These are phyloP conservation scores for Natator depressus DNA, from an alignment of 2,113 vertebrate species.

Conservation along the genomic window DNA sequence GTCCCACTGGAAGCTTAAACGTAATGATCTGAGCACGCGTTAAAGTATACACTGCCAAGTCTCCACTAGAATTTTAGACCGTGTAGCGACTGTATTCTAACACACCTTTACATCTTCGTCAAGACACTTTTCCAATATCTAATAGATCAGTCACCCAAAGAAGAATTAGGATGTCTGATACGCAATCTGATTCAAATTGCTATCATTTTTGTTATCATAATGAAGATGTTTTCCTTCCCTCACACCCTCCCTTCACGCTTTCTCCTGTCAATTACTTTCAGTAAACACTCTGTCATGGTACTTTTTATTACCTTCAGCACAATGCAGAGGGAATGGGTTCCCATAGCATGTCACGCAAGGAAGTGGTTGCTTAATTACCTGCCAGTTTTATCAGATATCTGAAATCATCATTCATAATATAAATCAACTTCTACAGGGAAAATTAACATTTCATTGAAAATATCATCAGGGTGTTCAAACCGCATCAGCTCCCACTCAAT, in stretches of 20 bases:
- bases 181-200: not conserved
- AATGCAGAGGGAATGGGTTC: not conserved
- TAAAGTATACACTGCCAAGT: not conserved
- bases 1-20: no score
- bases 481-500: not conserved
- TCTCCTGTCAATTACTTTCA: not conserved
- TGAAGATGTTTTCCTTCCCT: not conserved
- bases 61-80: not conserved
- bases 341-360: not conserved
- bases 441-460: not conserved
- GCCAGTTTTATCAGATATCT: conserved; percentile 18
- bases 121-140: not conserved
- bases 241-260: not conserved
- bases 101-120: accelerated
- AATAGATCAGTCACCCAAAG: not conserved
- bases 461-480: not conserved
- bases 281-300: not conserved
- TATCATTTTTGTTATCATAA: not conserved
- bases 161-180: not conserved
- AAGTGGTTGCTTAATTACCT: conserved; percentile 9
- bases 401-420: not conserved
- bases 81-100: not conserved
- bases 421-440: not conserved
- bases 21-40: not conserved
- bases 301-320: not conserved